Evolutionary conservation across 37 sponge, comb jelly and placozoan species (phyloP), one percentile per base, ranked within the genome.

Genomic region (Axinella damicornis): DNA sequence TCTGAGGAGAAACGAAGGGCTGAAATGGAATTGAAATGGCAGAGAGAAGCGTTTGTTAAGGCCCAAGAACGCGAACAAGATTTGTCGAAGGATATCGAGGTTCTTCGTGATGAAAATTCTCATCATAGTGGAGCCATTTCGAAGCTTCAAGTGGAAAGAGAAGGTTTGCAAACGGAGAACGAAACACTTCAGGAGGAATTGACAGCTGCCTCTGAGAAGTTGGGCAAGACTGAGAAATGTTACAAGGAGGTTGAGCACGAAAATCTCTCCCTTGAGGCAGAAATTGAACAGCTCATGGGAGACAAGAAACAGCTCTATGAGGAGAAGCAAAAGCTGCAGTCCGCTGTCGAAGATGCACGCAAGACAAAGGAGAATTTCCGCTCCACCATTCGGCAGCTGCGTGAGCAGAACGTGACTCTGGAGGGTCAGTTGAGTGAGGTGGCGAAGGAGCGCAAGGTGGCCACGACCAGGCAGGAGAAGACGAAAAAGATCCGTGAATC

Each of bases 291-390:
- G 58, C 37, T 80, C 1, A 38, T 68, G 16, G 15, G 20, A 17
- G 81, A 80, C 69, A 80, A 80, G 81, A 69, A 80, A 34, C 36
- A 35, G 57, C 69, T 80, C 2, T 69, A 16, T 55, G 69, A 68
- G 13, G 81, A 80, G 81, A 69, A 69, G 38, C 81, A 69, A 57
- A 69, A 80, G 32, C 56, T 80, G 36, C 81, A 80, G 32, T n/a
- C 67, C 4, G 69, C 81, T 13, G 81, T 87, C 1, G 74, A 87
- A 55, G 88, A 81, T 62, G 82, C 63, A 1, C 68, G 46, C 21
- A 87, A 87, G 57, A 87, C 88, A 2, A 87, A 87, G 34, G 83
- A 88, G 35, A 77, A 68, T 27, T 77, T 76, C 38, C 70, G 83
- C 28, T 57, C 76, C 0, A 82, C 76, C 55, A 82, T 82, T 31